phyloP scores from a whole-genome alignment of 2,113 vertebrate species.

The Rynchops niger region DNA sequence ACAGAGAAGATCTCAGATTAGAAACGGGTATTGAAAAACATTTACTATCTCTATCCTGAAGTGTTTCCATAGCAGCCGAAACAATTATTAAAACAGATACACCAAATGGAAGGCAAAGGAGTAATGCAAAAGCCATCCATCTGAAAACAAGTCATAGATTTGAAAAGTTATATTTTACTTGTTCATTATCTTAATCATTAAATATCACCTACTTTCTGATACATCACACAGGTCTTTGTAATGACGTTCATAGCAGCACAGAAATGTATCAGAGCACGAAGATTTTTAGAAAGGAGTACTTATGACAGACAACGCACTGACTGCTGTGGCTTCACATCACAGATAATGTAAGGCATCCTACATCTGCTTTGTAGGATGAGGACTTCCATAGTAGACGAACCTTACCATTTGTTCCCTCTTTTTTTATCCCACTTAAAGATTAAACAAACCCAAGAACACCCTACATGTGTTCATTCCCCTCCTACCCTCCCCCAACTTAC shows the following conservation, averaged over 20 bases:
- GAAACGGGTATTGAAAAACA: not conserved
- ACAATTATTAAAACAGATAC: constrained; percentile 51
- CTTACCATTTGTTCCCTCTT: not conserved
- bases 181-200: not conserved
- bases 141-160: not conserved
- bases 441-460: not conserved
- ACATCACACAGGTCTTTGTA: not conserved
- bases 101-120: constrained; percentile 9
- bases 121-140: not conserved
- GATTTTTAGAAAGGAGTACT: not conserved
- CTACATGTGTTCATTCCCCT: not conserved
- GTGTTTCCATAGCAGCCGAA: constrained; percentile 63
- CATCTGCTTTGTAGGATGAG: not conserved
- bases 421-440: not conserved
- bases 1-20: not conserved
- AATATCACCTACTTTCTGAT: not conserved
- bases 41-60: constrained; percentile 39
- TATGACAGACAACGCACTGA: not conserved
- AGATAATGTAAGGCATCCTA: not conserved
- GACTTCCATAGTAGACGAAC: not conserved
- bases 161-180: not conserved
- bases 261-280: not conserved
- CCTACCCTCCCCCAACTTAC: not conserved
- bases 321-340: not conserved
- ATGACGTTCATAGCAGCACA: not conserved